Evolutionary conservation across 2,113 vertebrate genomes (phyloP), one percentile per base, ranked within the genome.

Genomic region (Boleophthalmus pectinirostris): DNA sequence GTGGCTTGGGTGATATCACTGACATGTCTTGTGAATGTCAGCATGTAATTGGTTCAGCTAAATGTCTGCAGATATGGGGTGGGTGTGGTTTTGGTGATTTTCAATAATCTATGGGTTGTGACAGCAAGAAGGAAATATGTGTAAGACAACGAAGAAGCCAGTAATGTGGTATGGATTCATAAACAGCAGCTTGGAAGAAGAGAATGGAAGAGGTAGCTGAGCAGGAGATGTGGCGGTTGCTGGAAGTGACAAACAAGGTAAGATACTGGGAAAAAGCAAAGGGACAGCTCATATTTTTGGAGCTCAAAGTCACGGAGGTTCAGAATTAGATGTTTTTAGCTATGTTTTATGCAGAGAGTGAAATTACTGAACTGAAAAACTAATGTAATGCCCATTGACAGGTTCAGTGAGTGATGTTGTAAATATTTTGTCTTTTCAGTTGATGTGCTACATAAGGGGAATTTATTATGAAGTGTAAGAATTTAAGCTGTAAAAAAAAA

Each of bases 11-110:
- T 71, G 72, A 74, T 86, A 79, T 80, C 79, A 53, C 21, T 68
- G 76, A 88, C 85, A 85, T 66, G 76, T 87, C 84, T 86, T 73
- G 84, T 84, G 83, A 89, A 89, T 85, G 88, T 88, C 89, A 69
- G 80, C 87, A 84, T 84, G 86, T 89, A 88, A 90, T 87, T 90
- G 85, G 78, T 78, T 88, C 82, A 76, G 82, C 72, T 70, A 66
- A 73, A 87, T 1, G 51, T 68, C 70, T 29, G 77, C 69, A 49
- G 67, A 80, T 73, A 84, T 72, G 57, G 61, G 68, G n/a, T 61
- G 64, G 67, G 61, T 56, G 58, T 79, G 38, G 65, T 78, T 73
- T 74, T 74, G 69, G 56, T 18, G 0, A 33, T 78, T 85, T 79
- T 66, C 47, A 80, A 84, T 80, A 77, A 85, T 69, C 46, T 56